Percentiles rank a stretch among this genome's conserved stretches.
Conservation (phyloP, 1,140 invertebrate species). For the Hestina assimilis region DNA sequence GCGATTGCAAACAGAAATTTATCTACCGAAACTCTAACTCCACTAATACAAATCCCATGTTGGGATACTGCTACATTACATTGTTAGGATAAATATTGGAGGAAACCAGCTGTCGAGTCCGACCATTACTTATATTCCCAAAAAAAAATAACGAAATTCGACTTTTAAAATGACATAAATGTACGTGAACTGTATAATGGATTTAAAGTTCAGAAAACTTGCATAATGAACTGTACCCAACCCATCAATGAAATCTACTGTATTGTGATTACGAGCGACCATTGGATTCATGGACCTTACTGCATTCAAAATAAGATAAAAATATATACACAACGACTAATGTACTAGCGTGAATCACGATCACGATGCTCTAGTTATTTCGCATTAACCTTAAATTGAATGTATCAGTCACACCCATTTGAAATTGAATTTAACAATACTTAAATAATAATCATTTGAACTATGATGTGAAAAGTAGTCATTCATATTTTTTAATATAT, state of each 20-base stretch:
- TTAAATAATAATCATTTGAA: background rate
- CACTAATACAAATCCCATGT: too few species aligned
- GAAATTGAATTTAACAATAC: background rate
- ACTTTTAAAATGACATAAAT: background rate
- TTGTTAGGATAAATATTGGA: too few species aligned
- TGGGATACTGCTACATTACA: too few species aligned
- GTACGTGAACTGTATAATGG: background rate
- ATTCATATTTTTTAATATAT: too few species aligned
- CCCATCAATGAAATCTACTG: conserved; percentile 28
- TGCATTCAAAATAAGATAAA: background rate
- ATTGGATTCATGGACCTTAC: background rate
- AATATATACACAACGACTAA: too few species aligned
- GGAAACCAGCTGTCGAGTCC: too few species aligned
- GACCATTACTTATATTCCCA: too few species aligned
- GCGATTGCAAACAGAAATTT: too few species aligned
- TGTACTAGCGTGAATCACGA: conserved; percentile 12
- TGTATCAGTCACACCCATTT: background rate
- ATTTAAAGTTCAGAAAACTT: background rate
- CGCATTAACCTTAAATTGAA: background rate
- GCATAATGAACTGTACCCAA: conserved; percentile 22
- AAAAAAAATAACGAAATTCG: too few species aligned
- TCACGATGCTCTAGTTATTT: conserved; percentile 9
- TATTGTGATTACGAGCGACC: conserved; percentile 17
- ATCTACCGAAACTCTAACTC: too few species aligned
- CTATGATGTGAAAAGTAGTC: too few species aligned